A percentile compares a stretch with the other conserved stretches of the same genome.
Evolutionary conservation across 1,140 invertebrate species (phyloP).

Genomic region (Drosophila grimshawi): DNA sequence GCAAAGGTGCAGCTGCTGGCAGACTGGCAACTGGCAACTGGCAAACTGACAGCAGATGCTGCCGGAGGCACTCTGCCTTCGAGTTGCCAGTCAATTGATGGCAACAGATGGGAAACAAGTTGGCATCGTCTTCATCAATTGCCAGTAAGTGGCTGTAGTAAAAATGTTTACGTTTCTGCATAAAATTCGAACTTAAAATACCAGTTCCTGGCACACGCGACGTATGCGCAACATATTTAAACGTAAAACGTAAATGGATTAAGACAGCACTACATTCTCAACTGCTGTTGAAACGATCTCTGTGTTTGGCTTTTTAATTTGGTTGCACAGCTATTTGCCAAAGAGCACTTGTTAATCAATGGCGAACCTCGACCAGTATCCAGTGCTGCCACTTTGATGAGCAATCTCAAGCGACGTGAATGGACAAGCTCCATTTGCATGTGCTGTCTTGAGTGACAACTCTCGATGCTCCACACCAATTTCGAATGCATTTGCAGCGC

Average conservation of each 20-base stretch:
- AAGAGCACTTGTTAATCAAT: constrained; percentile 62
- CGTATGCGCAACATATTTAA: constrained; percentile 48
- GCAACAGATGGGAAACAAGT: constrained; percentile 58
- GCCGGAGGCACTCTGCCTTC: constrained; percentile 24
- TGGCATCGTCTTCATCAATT: constrained; percentile 56
- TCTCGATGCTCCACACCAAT: constrained; percentile 44
- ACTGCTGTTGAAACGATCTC: neutral
- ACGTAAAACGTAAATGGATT: constrained; percentile 16
- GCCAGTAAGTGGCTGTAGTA: constrained; percentile 68
- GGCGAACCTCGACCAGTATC: constrained; percentile 58
- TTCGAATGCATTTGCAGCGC: constrained; percentile 74
- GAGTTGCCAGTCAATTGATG: constrained; percentile 64
- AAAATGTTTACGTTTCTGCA: constrained; percentile 54
- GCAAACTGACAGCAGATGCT: constrained; percentile 4
- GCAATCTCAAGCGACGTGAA: constrained; percentile 60
- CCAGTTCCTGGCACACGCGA: constrained; percentile 23
- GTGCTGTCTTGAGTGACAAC: constrained; percentile 26
- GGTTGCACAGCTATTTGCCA: constrained; percentile 16
- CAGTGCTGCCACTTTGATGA: constrained; percentile 74
- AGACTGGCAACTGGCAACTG: neutral
- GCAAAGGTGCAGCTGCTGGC: constrained; percentile 30
- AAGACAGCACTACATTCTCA: constrained; percentile 1
- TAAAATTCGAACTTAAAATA: constrained; percentile 25
- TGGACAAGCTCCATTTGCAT: constrained; percentile 71
- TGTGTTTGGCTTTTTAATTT: constrained; percentile 29